phyloP scores from a whole-genome alignment of 2,888 invertebrate genomes.

The Lepas anatifera region DNA sequence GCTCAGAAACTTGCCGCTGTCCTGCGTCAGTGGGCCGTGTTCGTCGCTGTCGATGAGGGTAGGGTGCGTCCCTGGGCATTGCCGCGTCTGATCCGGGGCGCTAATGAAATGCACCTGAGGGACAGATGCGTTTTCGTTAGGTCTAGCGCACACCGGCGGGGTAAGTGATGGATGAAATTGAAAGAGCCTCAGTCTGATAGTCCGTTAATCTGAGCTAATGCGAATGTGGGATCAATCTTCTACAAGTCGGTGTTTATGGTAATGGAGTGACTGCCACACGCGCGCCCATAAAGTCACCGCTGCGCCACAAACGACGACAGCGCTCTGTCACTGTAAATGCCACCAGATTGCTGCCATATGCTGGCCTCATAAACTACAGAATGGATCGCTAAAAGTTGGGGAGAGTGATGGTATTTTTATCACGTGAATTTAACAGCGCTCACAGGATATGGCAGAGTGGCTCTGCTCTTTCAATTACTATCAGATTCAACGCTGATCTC shows the following conservation, averaged over 20 bases:
- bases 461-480: no score
- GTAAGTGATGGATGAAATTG: slow-evolving; percentile 7
- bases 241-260: background rate
- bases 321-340: background rate
- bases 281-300: no score
- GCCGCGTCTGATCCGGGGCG: background rate
- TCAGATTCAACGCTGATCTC: no score
- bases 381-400: background rate
- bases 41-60: no score
- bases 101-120: background rate
- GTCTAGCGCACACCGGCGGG: background rate
- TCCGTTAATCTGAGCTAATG: slow-evolving; percentile 1
- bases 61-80: no score
- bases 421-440: no score
- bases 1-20: no score
- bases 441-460: no score
- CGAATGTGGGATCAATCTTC: slow-evolving; percentile 4
- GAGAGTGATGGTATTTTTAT: no score
- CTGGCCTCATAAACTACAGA: background rate
- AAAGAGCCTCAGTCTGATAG: background rate
- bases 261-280: no score
- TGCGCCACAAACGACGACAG: no score
- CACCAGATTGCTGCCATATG: background rate
- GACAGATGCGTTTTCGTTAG: background rate
- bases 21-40: no score